Conservation (phyloP, 2,888 invertebrate genomes). For the Macrosoma leucophasiata region DNA sequence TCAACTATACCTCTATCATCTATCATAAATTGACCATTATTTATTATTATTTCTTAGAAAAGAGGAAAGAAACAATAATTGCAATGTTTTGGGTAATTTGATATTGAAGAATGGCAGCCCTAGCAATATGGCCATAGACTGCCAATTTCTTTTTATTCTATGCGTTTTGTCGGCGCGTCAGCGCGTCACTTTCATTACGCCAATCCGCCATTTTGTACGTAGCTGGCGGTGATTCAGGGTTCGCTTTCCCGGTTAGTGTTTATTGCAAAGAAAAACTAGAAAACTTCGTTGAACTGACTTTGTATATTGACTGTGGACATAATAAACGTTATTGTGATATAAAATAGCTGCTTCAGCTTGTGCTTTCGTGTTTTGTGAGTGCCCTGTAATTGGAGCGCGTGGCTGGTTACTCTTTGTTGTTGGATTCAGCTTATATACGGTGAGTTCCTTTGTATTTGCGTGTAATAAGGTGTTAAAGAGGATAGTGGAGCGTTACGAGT, state of each 20-base stretch:
- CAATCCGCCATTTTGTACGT: constrained; percentile 77
- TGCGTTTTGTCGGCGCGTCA: constrained; percentile 61
- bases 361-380: constrained; percentile 72
- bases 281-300: constrained; percentile 57
- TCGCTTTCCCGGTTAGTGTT: constrained; percentile 65
- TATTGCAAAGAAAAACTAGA: constrained; percentile 58
- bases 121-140: constrained; percentile 20
- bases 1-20: too few species aligned
- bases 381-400: constrained; percentile 74
- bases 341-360: constrained; percentile 52
- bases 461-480: constrained; percentile 27
- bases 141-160: constrained; percentile 31
- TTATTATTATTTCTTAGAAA: too few species aligned
- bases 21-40: too few species aligned
- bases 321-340: constrained; percentile 52
- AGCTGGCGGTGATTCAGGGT: constrained; percentile 72
- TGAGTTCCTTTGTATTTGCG: constrained; percentile 40
- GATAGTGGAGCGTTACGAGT: too few species aligned
- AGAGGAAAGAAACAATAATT: too few species aligned
- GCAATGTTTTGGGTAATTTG: too few species aligned
- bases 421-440: constrained; percentile 69
- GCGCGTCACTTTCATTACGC: constrained; percentile 73
- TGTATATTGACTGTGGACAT: constrained; percentile 47
- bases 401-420: constrained; percentile 75
- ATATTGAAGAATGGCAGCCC: too few species aligned